Conservation (phyloP, 2,797 vertebrate species). For the Cetoscarus ocellatus region DNA sequence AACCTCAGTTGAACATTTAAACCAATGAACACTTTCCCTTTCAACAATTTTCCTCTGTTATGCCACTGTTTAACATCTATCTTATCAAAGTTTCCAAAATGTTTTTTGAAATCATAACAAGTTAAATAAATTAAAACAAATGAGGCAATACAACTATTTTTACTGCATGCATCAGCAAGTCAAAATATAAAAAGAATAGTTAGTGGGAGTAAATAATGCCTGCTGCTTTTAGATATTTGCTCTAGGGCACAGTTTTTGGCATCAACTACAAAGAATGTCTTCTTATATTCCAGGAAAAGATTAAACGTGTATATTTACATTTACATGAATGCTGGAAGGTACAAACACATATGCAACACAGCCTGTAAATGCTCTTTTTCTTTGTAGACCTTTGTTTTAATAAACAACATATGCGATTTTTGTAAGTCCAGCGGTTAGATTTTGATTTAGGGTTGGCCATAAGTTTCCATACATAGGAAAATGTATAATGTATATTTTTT, state of each 20-base stretch:
- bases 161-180: conserved; percentile 7
- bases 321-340: not conserved
- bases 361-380: no score
- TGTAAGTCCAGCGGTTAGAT: no score
- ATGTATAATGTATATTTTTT: no score
- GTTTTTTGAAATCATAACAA: not conserved
- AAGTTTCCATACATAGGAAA: no score
- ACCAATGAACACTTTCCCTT: not conserved
- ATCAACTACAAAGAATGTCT: not conserved
- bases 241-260: not conserved
- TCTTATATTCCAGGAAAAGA: not conserved
- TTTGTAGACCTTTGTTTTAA: no score
- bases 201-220: no score
- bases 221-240: not conserved
- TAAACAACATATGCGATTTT: no score
- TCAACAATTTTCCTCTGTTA: not conserved
- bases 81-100: not conserved
- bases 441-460: no score
- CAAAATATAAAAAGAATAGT: not conserved
- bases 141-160: conserved; percentile 3
- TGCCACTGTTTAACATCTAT: not conserved
- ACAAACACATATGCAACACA: not conserved
- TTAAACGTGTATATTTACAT: not conserved
- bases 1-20: not conserved
- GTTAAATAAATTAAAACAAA: not conserved